Base-by-base conservation (phyloP, 2,888 invertebrate species). In the Oligia strigilis region DNA sequence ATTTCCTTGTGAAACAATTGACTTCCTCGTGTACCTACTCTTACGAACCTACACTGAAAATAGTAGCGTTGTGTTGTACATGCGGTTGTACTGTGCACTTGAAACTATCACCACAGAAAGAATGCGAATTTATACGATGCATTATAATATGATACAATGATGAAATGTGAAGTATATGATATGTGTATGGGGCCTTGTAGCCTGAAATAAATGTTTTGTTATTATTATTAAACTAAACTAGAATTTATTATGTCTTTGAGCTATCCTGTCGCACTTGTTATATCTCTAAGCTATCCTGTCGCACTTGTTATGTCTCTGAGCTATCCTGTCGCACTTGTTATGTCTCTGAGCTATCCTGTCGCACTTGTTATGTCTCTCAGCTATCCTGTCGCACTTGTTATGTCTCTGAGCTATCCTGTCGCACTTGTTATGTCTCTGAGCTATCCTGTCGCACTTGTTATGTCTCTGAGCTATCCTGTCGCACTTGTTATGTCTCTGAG, bases 1-100 rank as follows among this genome's bases (percentile, higher is more conserved):
- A 75, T 82, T 85, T 85, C 72, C 75, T 82, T 52, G 72, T 58
- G 79, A 69, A 85, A 85, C 79, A 82, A 79, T 75, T 60, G 79
- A 72, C 40, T 79, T 76, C 46, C n/a, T 52, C 49, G 49, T 17
- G 40, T 29, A 69, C 40, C 40, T 40, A 40, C 64, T 60, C 14
- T 62, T 23, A 23, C 13, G 29, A 58, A 65, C 29, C 52, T 40
- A 64, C 62, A 14, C 55, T 46, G 11, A 17, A 13, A 49, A 13
- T 9, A 40, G 13, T n/a, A 23, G 60, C 1, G n/a, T 62, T 29
- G 29, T 1, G n/a, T 62, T 29, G 29, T 60, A 36, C 36, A 3
- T 36, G 36, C 3, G 36, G 67, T 40, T 49, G 76, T 40, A 36
- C 36, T 13, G 55, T 14, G 40, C 29, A 55, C 9, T 64, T 64